Evolutionary conservation across 1,140 invertebrate genomes (phyloP), one percentile per base, ranked within the genome.

Genomic region (Bombus superbus): DNA sequence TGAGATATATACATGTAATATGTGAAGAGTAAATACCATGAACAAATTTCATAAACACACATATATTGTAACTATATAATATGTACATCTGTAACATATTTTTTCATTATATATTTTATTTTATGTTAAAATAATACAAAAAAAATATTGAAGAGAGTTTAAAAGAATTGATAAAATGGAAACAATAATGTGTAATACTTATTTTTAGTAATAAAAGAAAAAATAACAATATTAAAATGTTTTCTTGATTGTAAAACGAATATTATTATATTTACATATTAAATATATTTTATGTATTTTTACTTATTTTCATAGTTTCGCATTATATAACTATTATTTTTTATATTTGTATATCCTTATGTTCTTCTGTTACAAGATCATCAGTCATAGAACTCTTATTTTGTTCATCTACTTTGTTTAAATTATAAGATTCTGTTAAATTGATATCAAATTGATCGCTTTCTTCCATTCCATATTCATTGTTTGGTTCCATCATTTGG

Each of bases 41-140:
- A 69, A 82, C 6, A 57, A 47, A 74, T 72, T 25, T 38, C 22
- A 25, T 42, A 53, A 4, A n/a, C n/a, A 40, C 57, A 42, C n/a
- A 59, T 42, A 64, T 75, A 69, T 62, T 77, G 64, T 76, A 80
- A 77, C 47, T 88, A 88, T 86, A 66, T 53, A 53, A 53, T 84
- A 59, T 88, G 86, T 92, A 81, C 85, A 93, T 90, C 87, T 88
- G 85, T 74, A 80, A 89, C 64, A 88, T 93, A 94, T 93, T 94
- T 94, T 94, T 94, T 86, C 89, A 93, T 87, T 84, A 90, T 90
- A 93, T 93, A 93, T 91, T 92, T 92, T 93, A 91, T 92, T 81
- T 89, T 90, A 3, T 92, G 85, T 94, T 91, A 89, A 93, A 83
- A 35, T 57, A 22, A 38, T 11, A 28, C 38, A n/a, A 71, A 74